Percentiles rank a stretch among this genome's conserved stretches.
These are phyloP conservation scores for Dione vanillae DNA, from an alignment of 2,888 invertebrate genomes.

Conservation along the genomic window DNA sequence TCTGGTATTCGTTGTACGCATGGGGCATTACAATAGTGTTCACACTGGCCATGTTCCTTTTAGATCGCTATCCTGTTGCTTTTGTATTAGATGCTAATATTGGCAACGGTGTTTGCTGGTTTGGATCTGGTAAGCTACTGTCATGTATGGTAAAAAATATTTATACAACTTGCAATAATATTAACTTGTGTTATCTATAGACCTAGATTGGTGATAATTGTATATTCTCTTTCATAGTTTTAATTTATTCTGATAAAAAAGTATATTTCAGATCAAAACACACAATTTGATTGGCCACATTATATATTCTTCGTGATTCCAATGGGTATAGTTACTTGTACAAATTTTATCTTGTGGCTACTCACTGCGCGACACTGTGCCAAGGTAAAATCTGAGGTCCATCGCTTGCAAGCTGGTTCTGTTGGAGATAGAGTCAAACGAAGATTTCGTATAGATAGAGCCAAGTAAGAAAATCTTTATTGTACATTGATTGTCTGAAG, in stretches of 20 bases:
- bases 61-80: conserved; percentile 78
- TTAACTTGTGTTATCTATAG: no score
- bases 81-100: conserved; percentile 83
- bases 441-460: conserved; percentile 87
- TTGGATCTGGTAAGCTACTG: conserved; percentile 81
- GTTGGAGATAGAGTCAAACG: conserved; percentile 84
- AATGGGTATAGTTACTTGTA: conserved; percentile 85
- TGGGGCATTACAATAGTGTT: conserved; percentile 87
- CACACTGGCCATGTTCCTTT: conserved; percentile 80
- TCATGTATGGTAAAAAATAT: background rate
- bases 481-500: no score
- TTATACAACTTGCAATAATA: no score
- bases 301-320: conserved; percentile 87
- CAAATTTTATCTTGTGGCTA: conserved; percentile 88
- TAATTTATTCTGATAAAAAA: background rate
- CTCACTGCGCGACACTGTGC: conserved; percentile 88
- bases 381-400: conserved; percentile 89
- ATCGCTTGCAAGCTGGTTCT: conserved; percentile 86
- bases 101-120: conserved; percentile 87
- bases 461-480: conserved; percentile 80
- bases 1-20: conserved; percentile 88
- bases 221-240: background rate
- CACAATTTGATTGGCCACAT: conserved; percentile 72
- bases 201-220: no score
- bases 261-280: conserved; percentile 66